Conservation (phyloP, 1,140 invertebrate species). For the Drosophila subpulchrella region DNA sequence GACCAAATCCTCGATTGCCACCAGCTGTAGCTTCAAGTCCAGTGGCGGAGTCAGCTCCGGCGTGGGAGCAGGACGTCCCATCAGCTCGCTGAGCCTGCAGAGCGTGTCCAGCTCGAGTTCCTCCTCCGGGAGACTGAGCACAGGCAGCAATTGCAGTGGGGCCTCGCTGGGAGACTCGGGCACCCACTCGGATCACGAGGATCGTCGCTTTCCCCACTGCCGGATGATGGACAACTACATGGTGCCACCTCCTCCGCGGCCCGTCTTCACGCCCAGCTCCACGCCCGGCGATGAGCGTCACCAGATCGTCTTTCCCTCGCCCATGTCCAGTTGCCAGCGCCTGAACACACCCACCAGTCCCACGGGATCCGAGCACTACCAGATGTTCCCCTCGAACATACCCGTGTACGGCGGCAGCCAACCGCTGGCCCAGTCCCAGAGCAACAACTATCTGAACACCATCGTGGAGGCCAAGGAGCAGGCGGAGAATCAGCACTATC, state of each 20-base stretch:
- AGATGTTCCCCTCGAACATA: conserved; percentile 84
- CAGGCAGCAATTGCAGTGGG: conserved; percentile 89
- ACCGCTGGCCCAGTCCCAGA: conserved; percentile 57
- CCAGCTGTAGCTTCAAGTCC: conserved; percentile 80
- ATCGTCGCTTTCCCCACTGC: conserved; percentile 87
- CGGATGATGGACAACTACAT: conserved; percentile 86
- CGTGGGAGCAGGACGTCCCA: conserved; percentile 85
- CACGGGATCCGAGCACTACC: conserved; percentile 76
- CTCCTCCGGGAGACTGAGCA: conserved; percentile 92
- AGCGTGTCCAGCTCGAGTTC: conserved; percentile 89
- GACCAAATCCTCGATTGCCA: conserved; percentile 80
- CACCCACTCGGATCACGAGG: conserved; percentile 93
- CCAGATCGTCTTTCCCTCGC: conserved; percentile 76
- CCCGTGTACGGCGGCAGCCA: conserved; percentile 75
- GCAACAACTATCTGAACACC: conserved; percentile 78
- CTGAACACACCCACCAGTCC: conserved; percentile 81
- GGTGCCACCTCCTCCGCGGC: conserved; percentile 86
- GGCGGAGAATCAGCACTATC: conserved; percentile 57
- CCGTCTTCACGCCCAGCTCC: conserved; percentile 79
- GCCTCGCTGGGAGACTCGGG: conserved; percentile 92
- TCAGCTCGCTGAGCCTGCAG: conserved; percentile 90
- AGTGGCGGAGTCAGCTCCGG: conserved; percentile 63
- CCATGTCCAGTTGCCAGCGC: conserved; percentile 72
- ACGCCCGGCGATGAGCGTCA: conserved; percentile 80
- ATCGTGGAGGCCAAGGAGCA: conserved; percentile 82